These are phyloP conservation scores for Cnemophilus loriae DNA, from an alignment of 2,113 vertebrate genomes.

Conservation along the genomic window DNA sequence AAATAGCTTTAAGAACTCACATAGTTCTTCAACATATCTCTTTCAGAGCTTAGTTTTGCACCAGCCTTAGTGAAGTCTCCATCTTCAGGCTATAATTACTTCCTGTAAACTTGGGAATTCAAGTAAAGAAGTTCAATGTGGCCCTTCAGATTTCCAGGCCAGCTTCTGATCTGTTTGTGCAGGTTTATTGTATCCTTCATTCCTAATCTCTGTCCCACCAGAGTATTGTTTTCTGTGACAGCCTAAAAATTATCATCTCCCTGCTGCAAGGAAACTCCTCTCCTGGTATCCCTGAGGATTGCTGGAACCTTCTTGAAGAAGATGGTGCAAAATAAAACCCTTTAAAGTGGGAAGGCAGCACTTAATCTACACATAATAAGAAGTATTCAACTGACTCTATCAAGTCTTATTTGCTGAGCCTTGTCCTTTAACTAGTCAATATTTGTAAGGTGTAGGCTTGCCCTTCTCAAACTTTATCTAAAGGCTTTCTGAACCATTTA, in stretches of 20 bases:
- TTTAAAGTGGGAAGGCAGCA: neutral
- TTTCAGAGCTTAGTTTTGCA: neutral
- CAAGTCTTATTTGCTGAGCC: neutral
- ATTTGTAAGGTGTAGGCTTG: neutral
- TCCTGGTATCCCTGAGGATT: neutral
- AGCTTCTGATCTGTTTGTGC: neutral
- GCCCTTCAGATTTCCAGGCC: neutral
- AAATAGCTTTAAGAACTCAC: neutral
- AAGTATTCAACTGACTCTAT: neutral
- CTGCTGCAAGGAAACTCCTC: neutral
- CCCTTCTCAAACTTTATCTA: neutral
- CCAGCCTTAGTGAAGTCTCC: neutral
- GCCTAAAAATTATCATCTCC: neutral
- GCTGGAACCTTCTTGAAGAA: neutral
- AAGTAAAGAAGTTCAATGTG: neutral
- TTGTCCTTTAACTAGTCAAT: constrained; percentile 30
- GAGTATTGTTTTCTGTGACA: neutral
- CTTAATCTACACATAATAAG: neutral
- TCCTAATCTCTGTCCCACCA: neutral
- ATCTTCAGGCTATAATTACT: neutral
- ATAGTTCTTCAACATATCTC: neutral
- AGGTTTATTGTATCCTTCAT: neutral
- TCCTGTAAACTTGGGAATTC: neutral
- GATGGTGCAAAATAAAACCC: neutral
- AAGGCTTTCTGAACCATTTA: neutral